Base-by-base conservation (phyloP, 2,797 vertebrate species). In the Pseudocheirus occidentalis region DNA sequence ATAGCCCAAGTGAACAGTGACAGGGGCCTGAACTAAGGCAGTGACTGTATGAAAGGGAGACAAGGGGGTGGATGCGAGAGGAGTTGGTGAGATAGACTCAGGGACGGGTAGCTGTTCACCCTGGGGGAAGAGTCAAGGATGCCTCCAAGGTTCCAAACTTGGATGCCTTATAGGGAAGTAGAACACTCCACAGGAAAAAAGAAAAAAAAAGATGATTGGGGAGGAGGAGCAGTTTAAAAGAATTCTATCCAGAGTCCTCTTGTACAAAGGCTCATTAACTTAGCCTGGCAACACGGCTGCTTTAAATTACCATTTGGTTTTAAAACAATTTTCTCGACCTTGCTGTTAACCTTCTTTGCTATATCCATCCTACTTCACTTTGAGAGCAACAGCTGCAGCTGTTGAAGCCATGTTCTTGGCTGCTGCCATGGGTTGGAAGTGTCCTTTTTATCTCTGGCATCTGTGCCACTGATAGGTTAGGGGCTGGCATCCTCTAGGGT, bases 401-500 rank as follows among this genome's bases (percentile, higher is more conserved):
- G 97, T 95, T 97, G 95, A 96, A 66, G 91, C 95, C 91, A 24
- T 94, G 98, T 95, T 96, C 96, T 97, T 97, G 96, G 95, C 97
- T 97, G 81, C 96, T 92, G 96, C 10, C 95, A 95, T 96, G 95
- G 96, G 87, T 50, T 93, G 95, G 96, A 95, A 46, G 57, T 66
- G 27, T 58, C 92, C 59, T 97, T 95, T 97, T 97, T 66, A 53
- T 90, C 96, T 94, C 93, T 94, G 92, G 53, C 50, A 96, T 94
- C 95, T 97, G 94, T 46, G 62, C 95, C 96, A 56, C 0, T 53
- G 5, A 90, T 97, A 92, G 52, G 66, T 94, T 29, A 59, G 81
- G 94, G 62, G 28, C 90, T 97, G 97, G 94, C 96, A 97, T 96
- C 90, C 93, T 95, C 58, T 94, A 95, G 54, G 34, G 97, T 5